Evolutionary conservation across 2,888 invertebrate species (phyloP).

Genomic region (Cotesia congregata): DNA sequence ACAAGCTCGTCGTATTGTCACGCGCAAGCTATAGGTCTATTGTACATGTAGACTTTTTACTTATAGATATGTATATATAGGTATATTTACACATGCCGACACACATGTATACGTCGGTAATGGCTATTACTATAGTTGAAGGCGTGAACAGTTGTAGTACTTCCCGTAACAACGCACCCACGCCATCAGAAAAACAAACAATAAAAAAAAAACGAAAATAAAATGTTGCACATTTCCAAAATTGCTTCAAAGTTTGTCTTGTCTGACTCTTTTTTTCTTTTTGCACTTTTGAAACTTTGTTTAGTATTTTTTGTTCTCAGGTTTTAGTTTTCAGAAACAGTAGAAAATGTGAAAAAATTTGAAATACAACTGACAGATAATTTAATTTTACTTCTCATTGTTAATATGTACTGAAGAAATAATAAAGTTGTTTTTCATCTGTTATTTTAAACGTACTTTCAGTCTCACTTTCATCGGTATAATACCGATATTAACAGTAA

Average conservation of each 20-base stretch:
- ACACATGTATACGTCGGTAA: conserved; percentile 13
- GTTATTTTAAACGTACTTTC: neutral
- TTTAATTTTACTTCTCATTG: neutral
- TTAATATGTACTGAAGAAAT: neutral
- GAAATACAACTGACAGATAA: neutral
- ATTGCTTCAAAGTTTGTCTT: neutral
- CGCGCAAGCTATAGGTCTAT: conserved; percentile 31
- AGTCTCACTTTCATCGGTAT: neutral
- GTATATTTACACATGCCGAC: conserved; percentile 10
- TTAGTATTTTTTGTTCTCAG: no score
- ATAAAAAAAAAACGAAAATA: neutral
- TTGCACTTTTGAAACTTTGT: neutral
- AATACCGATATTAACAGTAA: neutral
- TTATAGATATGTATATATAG: conserved; percentile 10
- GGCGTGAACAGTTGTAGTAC: conserved; percentile 31
- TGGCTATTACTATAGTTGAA: conserved; percentile 11
- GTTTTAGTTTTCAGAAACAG: neutral
- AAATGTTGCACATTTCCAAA: neutral
- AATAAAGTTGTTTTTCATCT: neutral
- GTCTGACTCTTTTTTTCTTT: neutral
- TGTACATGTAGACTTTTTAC: conserved; percentile 29
- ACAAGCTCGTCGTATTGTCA: conserved; percentile 36
- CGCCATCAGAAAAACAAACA: neutral
- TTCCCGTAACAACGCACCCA: conserved; percentile 16
- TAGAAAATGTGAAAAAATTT: neutral